Conservation (phyloP, 2,113 vertebrate genomes). For the Cololabis saira region DNA sequence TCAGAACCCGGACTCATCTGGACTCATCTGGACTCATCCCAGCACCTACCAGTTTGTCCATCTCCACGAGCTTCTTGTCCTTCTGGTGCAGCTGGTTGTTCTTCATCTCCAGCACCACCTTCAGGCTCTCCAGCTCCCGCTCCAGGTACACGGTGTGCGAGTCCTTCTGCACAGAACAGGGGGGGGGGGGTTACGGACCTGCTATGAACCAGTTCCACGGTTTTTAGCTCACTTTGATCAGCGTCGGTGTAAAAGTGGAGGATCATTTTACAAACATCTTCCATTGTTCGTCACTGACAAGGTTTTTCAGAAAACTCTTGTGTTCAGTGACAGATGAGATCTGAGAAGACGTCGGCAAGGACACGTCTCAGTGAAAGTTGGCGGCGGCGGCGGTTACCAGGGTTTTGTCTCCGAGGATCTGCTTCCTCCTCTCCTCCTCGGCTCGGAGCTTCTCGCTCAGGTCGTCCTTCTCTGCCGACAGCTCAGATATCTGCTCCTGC, state of each 20-base stretch:
- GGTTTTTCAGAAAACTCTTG: too few species aligned
- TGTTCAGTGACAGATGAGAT: too few species aligned
- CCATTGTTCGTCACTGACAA: too few species aligned
- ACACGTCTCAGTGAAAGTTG: too few species aligned
- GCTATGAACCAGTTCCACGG: too few species aligned
- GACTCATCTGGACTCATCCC: background rate
- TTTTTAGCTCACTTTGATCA: too few species aligned
- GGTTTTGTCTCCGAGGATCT: slow-evolving; percentile 85
- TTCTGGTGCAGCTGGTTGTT: slow-evolving; percentile 93
- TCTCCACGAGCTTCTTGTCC: slow-evolving; percentile 92
- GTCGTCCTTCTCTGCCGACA: slow-evolving; percentile 85
- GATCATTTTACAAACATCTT: too few species aligned
- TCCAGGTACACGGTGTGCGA: slow-evolving; percentile 91
- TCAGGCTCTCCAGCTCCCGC: slow-evolving; percentile 95
- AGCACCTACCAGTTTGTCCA: slow-evolving; percentile 89
- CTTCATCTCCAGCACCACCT: slow-evolving; percentile 96
- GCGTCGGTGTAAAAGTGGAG: too few species aligned
- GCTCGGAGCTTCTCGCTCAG: slow-evolving; percentile 86
- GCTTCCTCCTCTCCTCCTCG: slow-evolving; percentile 87
- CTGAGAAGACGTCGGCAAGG: too few species aligned
- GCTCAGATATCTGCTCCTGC: slow-evolving; percentile 85
- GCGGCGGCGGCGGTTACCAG: slow-evolving; percentile 71
- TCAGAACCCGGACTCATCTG: background rate
- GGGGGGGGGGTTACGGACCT: too few species aligned
- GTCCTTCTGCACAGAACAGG: slow-evolving; percentile 85